Base-by-base conservation (phyloP, 2,888 invertebrate genomes). In the Alloscopus bannaensis region DNA sequence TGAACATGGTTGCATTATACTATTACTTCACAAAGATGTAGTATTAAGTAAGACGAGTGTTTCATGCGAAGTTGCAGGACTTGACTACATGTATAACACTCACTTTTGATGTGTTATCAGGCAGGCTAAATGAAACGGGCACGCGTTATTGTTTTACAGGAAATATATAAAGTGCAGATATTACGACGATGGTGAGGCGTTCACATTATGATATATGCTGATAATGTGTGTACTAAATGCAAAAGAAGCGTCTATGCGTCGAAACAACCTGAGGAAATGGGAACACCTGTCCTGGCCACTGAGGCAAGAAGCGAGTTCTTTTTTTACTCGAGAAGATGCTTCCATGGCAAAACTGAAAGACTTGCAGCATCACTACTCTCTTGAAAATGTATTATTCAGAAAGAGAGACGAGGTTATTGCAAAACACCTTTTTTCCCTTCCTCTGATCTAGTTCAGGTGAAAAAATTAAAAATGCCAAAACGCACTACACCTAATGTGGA, bases 241-340 rank as follows among this genome's bases (percentile, higher is more conserved):
- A n/a, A 36, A 13, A 8, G 18, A 66, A 50, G 52, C 47, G 50
- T 31, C 28, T 50, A 29, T 50, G 52, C 68, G 68, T 68, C 28
- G 40, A 55, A 68, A 36, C 36, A 18, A 40, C 29, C 50, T 69
- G 31, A 59, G 70, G 70, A 70, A 70, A 70, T 70, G 59, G 57
- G 70, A 70, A 70, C 70, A 70, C 70, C 70, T 70, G 70, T 70
- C 70, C 70, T 70, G 70, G 59, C 45, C 70, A 70, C 59, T 70
- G 59, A 70, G 40, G 70, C 70, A 70, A 57, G 60, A 70, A 70
- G 66, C 66, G 50, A 31, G 66, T 29, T 66, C 66, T 65, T 66
- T 52, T 20, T n/a, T n/a, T n/a, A n/a, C n/a, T n/a, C n/a, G n/a
- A n/a, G 40, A 24, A 22, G 52, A 28, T 50, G 50, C 31, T 66